Evolutionary conservation across 2,888 invertebrate species (phyloP).

Genomic region (Acanthoscelides obtectus): DNA sequence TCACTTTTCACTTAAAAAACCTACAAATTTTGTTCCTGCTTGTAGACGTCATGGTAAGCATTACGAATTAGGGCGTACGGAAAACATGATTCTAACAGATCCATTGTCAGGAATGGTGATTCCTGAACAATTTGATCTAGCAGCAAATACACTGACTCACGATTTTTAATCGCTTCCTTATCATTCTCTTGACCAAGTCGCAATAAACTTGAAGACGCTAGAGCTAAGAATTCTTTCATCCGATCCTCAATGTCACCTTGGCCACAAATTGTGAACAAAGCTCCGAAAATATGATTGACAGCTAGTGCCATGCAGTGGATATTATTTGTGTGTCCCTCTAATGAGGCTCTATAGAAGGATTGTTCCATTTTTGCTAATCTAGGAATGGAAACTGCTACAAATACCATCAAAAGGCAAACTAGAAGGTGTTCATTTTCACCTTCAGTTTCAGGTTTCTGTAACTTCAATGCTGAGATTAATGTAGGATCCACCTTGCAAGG

Average conservation of each 20-base stretch:
- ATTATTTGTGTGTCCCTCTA: conserved; percentile 96
- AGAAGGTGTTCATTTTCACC: conserved; percentile 80
- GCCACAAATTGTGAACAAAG: conserved; percentile 92
- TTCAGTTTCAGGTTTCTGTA: conserved; percentile 82
- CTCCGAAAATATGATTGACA: conserved; percentile 93
- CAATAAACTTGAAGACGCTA: conserved; percentile 93
- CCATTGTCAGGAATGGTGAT: conserved; percentile 98
- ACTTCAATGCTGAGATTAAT: conserved; percentile 81
- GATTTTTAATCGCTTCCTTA: conserved; percentile 87
- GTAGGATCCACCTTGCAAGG: conserved; percentile 94
- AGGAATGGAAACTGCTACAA: conserved; percentile 96
- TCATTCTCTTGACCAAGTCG: conserved; percentile 93
- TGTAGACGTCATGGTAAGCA: conserved; percentile 95
- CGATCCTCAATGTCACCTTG: conserved; percentile 95
- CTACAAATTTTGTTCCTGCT: conserved; percentile 70
- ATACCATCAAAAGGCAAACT: conserved; percentile 96
- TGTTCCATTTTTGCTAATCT: conserved; percentile 87
- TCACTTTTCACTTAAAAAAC: neutral
- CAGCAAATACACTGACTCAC: conserved; percentile 95
- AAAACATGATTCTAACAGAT: conserved; percentile 96
- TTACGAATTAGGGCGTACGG: conserved; percentile 97
- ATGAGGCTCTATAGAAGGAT: conserved; percentile 81
- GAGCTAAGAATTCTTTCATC: conserved; percentile 90
- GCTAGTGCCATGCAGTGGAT: conserved; percentile 97
- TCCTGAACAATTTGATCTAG: conserved; percentile 97